phyloP scores from a whole-genome alignment of 2,797 vertebrate species.

The Discoglossus pictus region DNA sequence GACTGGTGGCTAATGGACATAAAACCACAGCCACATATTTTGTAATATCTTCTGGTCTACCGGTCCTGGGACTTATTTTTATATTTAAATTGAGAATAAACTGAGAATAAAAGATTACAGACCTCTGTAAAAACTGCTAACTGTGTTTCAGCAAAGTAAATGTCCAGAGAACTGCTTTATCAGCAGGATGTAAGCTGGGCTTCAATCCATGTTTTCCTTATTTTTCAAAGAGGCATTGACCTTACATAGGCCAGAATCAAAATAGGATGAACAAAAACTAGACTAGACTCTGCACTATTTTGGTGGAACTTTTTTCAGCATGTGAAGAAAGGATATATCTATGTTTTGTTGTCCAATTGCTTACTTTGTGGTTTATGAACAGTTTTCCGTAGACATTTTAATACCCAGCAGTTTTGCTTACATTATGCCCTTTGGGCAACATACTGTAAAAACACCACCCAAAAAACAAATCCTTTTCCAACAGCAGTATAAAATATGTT shows the following conservation, averaged over 20 bases:
- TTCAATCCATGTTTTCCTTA: constrained; percentile 67
- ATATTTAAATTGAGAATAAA: constrained; percentile 62
- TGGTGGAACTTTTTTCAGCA: constrained; percentile 57
- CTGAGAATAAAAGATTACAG: constrained; percentile 72
- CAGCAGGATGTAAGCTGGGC: constrained; percentile 72
- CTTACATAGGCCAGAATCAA: constrained; percentile 65
- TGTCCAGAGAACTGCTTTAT: constrained; percentile 67
- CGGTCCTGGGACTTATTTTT: constrained; percentile 65
- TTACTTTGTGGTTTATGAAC: constrained; percentile 44
- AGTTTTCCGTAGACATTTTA: constrained; percentile 37
- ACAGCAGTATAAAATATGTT: too few species aligned
- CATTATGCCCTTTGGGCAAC: too few species aligned
- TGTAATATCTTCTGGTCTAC: constrained; percentile 65
- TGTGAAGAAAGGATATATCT: constrained; percentile 46
- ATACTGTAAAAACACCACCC: not conserved
- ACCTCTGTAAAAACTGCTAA: constrained; percentile 64
- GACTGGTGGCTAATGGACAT: not conserved
- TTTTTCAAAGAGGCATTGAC: constrained; percentile 72
- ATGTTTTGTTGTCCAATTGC: constrained; percentile 4
- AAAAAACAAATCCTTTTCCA: too few species aligned
- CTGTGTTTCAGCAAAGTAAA: constrained; percentile 59
- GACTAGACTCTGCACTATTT: constrained; percentile 59
- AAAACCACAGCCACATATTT: constrained; percentile 60
- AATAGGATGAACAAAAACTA: constrained; percentile 64
- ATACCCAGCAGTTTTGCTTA: not conserved